These are phyloP conservation scores for Parapsyche elsis DNA, from an alignment of 1,140 invertebrate genomes.

Conservation along the genomic window DNA sequence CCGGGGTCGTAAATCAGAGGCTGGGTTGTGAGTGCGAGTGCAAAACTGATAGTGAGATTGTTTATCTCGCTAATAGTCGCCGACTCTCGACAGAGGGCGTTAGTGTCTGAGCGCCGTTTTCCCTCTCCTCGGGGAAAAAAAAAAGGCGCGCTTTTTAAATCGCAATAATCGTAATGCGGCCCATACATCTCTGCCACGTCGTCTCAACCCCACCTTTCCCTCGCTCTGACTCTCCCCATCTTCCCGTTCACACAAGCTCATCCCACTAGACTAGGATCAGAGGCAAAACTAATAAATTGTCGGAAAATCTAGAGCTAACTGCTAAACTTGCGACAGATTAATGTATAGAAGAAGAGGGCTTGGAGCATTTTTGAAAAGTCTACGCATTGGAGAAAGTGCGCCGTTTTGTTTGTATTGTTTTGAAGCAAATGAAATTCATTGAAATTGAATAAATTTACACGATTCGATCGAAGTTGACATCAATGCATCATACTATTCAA, in stretches of 20 bases:
- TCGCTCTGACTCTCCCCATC: too few relatives aligned
- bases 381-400: too few relatives aligned
- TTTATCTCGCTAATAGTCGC: constrained; percentile 52
- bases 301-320: constrained; percentile 10
- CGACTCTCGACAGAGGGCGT: background rate
- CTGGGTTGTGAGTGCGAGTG: background rate
- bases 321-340: constrained; percentile 36
- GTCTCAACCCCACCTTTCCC: too few relatives aligned
- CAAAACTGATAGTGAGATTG: constrained; percentile 43
- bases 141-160: constrained; percentile 39
- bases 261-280: constrained; percentile 12
- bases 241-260: background rate
- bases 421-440: too few relatives aligned
- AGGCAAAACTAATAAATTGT: constrained; percentile 38
- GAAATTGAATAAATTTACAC: too few relatives aligned
- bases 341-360: background rate
- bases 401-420: too few relatives aligned
- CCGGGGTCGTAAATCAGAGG: constrained; percentile 41
- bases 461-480: too few relatives aligned
- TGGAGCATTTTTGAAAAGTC: too few relatives aligned
- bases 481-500: too few relatives aligned
- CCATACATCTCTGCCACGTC: constrained; percentile 41
- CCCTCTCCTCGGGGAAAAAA: background rate
- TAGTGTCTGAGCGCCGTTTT: background rate
- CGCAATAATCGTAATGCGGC: constrained; percentile 43